A percentile compares a stretch with the other conserved stretches of the same genome.
These are phyloP conservation scores for Coccyzus lansbergi DNA, from an alignment of 2,797 vertebrate species.

Conservation along the genomic window DNA sequence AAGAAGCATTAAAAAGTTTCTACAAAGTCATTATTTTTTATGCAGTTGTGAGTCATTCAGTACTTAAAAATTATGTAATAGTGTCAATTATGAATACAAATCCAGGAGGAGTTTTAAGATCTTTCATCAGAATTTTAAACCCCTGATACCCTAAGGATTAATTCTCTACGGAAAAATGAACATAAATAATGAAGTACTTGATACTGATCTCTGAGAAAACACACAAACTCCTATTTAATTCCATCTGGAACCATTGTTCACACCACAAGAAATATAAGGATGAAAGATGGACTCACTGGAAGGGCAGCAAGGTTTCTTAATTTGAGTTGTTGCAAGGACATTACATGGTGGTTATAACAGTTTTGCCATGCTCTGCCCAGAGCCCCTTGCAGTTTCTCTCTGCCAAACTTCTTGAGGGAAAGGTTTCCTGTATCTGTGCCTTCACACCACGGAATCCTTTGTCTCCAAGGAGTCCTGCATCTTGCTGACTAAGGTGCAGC, in stretches of 20 bases:
- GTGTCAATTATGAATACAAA: background rate
- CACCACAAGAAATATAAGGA: background rate
- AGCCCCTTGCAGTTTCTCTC: background rate
- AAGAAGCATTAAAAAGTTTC: background rate
- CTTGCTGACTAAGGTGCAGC: background rate
- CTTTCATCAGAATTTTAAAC: constrained; percentile 4
- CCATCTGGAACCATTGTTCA: background rate
- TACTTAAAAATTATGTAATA: constrained; percentile 38
- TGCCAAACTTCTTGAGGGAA: background rate
- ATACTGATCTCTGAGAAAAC: background rate
- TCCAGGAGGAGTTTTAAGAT: background rate
- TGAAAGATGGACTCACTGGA: background rate
- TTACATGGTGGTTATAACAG: background rate
- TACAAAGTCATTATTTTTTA: background rate
- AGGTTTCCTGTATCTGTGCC: background rate
- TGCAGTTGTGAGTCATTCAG: background rate
- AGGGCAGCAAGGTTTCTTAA: background rate
- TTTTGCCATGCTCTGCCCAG: background rate
- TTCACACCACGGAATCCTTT: background rate
- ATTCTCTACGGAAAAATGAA: background rate
- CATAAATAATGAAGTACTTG: background rate
- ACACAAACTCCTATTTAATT: background rate
- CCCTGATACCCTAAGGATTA: background rate
- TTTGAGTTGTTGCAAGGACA: background rate
- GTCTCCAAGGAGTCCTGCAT: background rate